These are phyloP conservation scores for Melanostoma mellinum DNA, from an alignment of 2,888 invertebrate species.

Conservation along the genomic window DNA sequence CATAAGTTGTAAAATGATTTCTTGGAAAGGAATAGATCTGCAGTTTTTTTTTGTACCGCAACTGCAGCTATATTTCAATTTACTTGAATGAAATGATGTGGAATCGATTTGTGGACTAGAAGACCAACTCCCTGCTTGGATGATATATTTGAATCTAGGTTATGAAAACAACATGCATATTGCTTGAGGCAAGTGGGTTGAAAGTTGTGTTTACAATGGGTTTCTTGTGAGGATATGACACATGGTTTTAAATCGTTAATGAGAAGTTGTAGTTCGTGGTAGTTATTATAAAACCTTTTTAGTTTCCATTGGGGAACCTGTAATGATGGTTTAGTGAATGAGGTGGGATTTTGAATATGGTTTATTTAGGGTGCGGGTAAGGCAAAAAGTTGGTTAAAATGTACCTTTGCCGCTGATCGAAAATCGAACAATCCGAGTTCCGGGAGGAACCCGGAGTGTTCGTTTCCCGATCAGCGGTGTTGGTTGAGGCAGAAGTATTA, in stretches of 20 bases:
- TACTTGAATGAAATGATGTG: conserved; percentile 14
- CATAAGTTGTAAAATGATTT: too few relatives aligned
- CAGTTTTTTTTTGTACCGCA: neutral
- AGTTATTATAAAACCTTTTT: too few relatives aligned
- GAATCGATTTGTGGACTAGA: conserved; percentile 23
- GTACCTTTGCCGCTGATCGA: neutral
- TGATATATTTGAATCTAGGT: too few relatives aligned
- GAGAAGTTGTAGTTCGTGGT: too few relatives aligned
- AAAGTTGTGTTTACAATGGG: neutral
- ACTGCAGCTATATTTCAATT: conserved; percentile 3
- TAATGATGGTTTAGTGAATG: too few relatives aligned
- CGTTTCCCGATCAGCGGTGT: conserved; percentile 2
- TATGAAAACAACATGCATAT: neutral
- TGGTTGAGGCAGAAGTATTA: neutral
- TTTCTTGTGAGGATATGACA: conserved; percentile 1
- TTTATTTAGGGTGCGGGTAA: too few relatives aligned
- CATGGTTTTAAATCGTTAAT: too few relatives aligned
- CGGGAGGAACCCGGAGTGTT: conserved; percentile 1
- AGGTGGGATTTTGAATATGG: too few relatives aligned
- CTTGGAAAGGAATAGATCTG: too few relatives aligned
- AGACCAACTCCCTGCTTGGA: conserved; percentile 13
- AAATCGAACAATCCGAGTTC: neutral
- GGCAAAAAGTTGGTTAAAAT: too few relatives aligned
- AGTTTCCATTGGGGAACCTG: too few relatives aligned
- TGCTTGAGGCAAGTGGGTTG: neutral